Evolutionary conservation across 1,140 invertebrate genomes (phyloP).

Genomic region (Halesus radiatus): DNA sequence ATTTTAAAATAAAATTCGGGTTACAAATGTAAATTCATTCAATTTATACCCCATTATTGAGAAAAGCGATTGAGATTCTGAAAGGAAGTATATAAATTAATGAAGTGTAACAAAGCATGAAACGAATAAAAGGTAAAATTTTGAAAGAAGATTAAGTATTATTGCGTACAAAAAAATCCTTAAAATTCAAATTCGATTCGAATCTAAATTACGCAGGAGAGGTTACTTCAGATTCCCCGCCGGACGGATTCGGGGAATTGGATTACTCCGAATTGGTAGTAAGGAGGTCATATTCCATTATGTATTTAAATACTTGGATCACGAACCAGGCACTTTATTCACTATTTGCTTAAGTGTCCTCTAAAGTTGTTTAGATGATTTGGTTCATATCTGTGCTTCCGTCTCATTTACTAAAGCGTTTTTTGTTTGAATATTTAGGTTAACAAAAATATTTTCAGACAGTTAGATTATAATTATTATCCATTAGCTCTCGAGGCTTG

Average conservation of each 20-base stretch:
- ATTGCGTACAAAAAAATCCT: conserved; percentile 24
- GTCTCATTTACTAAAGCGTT: too few relatives aligned
- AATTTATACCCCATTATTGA: conserved; percentile 32
- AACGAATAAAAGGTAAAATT: conserved; percentile 29
- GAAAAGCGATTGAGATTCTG: conserved; percentile 25
- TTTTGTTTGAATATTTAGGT: too few relatives aligned
- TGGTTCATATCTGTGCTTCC: too few relatives aligned
- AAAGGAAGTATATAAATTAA: conserved; percentile 29
- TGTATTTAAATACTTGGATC: too few relatives aligned
- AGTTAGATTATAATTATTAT: too few relatives aligned
- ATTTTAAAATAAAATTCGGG: conserved; percentile 7
- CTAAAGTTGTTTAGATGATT: too few relatives aligned
- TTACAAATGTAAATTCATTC: background rate
- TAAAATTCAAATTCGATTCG: conserved; percentile 15
- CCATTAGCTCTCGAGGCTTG: too few relatives aligned
- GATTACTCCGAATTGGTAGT: too few relatives aligned
- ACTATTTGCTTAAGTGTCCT: too few relatives aligned
- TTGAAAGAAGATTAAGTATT: conserved; percentile 28
- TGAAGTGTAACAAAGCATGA: conserved; percentile 27
- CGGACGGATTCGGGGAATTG: background rate
- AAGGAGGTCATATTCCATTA: too few relatives aligned
- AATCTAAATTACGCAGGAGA: background rate
- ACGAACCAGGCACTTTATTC: too few relatives aligned
- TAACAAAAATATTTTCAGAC: too few relatives aligned
- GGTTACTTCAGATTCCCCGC: background rate